Evolutionary conservation across 1,140 invertebrate genomes (phyloP), one percentile per base, ranked within the genome.

Genomic region (Drosophila persimilis): DNA sequence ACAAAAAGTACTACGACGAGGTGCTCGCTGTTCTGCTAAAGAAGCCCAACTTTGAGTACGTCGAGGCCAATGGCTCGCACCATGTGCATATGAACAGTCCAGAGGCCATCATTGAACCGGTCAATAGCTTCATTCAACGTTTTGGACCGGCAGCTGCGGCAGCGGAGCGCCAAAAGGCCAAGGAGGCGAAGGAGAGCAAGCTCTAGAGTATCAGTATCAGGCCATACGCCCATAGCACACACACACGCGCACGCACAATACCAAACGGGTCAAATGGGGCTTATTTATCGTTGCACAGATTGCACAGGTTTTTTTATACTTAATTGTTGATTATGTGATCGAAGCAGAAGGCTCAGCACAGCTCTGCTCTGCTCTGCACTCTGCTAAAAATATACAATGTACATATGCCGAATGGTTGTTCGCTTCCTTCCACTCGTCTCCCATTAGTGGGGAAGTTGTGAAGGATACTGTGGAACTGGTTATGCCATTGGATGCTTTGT

Each of bases 11-110:
- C 67, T 93, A 93, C 78, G 92, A 93, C 46, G 93, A 94, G 77
- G 92, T 94, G 60, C 51, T 94, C 0, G 92, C 94, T 47, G 73
- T 94, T 15, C 83, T 95, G 26, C 77, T 90, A 35, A 91, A 86
- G 53, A 94, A 93, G 78, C 77, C 91, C 1, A 93, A 94, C 48
- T 95, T 95, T 80, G 92, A 94, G 81, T 93, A 93, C 73, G 91
- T 94, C 22, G 92, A 93, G 66, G 88, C 96, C 5, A 92, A 94
- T 58, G 95, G 95, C 22, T 94, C 93, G 15, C 96, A 97, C 92
- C 95, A 96, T 92, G 90, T 95, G 53, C 96, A 97, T 89, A 92
- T 97, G 64, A 95, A 94, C 62, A 92, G 95, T 78, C 94, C 95
- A 4, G 92, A 94, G 80, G 74, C 77, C 56, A 90, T 96, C 58